Base-by-base conservation (phyloP, 2,888 invertebrate species). In the Poecilus cupreus region DNA sequence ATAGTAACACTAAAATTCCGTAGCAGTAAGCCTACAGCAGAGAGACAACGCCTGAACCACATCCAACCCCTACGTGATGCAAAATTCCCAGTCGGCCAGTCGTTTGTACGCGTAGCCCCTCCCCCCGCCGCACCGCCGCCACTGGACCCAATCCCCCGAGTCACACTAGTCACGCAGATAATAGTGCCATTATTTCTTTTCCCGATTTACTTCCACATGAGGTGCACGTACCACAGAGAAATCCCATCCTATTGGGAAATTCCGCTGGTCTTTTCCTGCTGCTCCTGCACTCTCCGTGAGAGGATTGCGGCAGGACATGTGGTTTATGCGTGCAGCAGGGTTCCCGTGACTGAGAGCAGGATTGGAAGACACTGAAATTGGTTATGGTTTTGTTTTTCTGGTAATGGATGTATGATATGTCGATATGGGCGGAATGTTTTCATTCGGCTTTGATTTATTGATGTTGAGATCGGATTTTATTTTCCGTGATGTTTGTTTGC, bases 151-250 rank as follows among this genome's bases (percentile, higher is more conserved):
- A 8, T 60, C 77, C 77, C 77, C 43, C 37, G 77, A 77, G 77
- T 22, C 46, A 39, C 77, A 68, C 68, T 79, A 68, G 39, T 79
- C 79, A 68, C 79, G 68, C 79, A 79, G 79, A 79, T 79, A 79
- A 79, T 79, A 79, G 79, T 49, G 70, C 70, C 79, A 79, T 79
- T 79, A 79, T 79, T 79, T 79, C 70, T 70, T 68, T 64, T 79
- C 51, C 70, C 79, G 79, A 79, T 79, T 79, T 60, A 68, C 79
- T 79, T 70, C 51, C 51, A 68, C 79, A 79, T 79, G 79, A 79
- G 51, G 49, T 79, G 26, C 79, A 79, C 79, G 79, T 79, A 43
- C 22, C 32, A 10, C 37, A 16, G 32, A 39, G 68, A 79, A 68
- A 70, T 49, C 64, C 77, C 22, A 26, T 60, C 24, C 77, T 77